These are phyloP conservation scores for Crocallis elinguaria DNA, from an alignment of 2,888 invertebrate species.

Conservation along the genomic window DNA sequence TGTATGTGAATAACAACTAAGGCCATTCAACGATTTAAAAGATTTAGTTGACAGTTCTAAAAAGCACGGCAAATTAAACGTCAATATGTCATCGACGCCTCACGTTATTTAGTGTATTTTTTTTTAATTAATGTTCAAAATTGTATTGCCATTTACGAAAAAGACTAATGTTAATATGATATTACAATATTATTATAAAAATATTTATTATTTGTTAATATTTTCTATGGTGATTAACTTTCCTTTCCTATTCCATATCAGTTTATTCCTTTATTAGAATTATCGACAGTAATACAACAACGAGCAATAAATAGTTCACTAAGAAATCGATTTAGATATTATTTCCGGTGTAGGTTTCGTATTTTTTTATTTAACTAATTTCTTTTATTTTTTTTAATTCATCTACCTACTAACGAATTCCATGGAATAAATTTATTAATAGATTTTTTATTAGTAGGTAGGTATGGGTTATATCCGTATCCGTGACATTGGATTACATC, in stretches of 20 bases:
- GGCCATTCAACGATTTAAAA: slow-evolving; percentile 13
- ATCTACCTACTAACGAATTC: too few relatives aligned
- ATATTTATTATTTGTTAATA: slow-evolving; percentile 47
- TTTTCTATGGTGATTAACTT: slow-evolving; percentile 31
- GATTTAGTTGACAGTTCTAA: slow-evolving; percentile 22
- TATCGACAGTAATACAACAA: too few relatives aligned
- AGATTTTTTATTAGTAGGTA: too few relatives aligned
- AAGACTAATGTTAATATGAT: slow-evolving; percentile 74
- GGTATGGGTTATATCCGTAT: too few relatives aligned
- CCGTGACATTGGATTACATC: too few relatives aligned
- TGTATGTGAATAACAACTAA: slow-evolving; percentile 12
- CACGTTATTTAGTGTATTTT: slow-evolving; percentile 50
- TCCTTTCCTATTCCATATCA: slow-evolving; percentile 28
- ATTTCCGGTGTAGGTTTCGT: too few relatives aligned
- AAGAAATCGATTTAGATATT: too few relatives aligned
- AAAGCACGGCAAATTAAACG: slow-evolving; percentile 32
- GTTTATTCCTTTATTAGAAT: slow-evolving; percentile 25
- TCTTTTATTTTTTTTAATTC: too few relatives aligned
- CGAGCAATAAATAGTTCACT: too few relatives aligned
- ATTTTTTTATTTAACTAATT: too few relatives aligned
- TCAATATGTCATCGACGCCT: slow-evolving; percentile 38
- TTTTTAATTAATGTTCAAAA: slow-evolving; percentile 78
- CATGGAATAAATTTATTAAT: too few relatives aligned
- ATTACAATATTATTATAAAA: slow-evolving; percentile 61
- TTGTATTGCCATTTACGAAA: slow-evolving; percentile 80